phyloP scores from a whole-genome alignment of 2,113 vertebrate genomes.

The Ageneiosus marmoratus region DNA sequence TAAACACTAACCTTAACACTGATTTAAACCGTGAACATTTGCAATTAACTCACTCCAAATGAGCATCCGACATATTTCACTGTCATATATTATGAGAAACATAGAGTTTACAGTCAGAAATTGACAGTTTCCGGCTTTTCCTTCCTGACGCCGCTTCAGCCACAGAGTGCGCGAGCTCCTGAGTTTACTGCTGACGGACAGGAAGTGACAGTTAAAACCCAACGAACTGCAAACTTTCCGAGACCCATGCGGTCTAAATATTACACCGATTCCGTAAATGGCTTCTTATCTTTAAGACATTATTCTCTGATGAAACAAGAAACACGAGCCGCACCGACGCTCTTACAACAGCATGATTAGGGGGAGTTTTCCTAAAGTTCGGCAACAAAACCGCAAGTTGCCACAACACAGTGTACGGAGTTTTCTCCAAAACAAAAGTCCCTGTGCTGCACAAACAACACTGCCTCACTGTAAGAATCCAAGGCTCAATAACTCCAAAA shows the following conservation, averaged over 20 bases:
- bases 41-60: background rate
- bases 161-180: background rate
- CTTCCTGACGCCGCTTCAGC: slow-evolving; percentile 48
- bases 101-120: background rate
- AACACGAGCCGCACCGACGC: background rate
- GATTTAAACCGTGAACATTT: background rate
- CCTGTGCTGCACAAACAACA: background rate
- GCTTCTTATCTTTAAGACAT: background rate
- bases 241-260: background rate
- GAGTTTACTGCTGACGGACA: slow-evolving; percentile 36
- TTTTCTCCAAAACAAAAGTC: slow-evolving; percentile 44
- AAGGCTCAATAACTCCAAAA: too few relatives aligned
- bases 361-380: slow-evolving; percentile 8
- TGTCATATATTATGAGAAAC: background rate
- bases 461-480: too few relatives aligned
- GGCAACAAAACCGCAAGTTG: background rate
- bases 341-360: background rate
- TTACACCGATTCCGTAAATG: background rate
- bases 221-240: background rate
- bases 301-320: background rate
- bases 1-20: background rate
- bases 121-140: slow-evolving; percentile 54
- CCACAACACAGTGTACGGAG: background rate
- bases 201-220: slow-evolving; percentile 2
- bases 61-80: background rate